Evolutionary conservation across 2,797 vertebrate species (phyloP), one percentile per base, ranked within the genome.

Genomic region (Tympanoctomys barrerae): DNA sequence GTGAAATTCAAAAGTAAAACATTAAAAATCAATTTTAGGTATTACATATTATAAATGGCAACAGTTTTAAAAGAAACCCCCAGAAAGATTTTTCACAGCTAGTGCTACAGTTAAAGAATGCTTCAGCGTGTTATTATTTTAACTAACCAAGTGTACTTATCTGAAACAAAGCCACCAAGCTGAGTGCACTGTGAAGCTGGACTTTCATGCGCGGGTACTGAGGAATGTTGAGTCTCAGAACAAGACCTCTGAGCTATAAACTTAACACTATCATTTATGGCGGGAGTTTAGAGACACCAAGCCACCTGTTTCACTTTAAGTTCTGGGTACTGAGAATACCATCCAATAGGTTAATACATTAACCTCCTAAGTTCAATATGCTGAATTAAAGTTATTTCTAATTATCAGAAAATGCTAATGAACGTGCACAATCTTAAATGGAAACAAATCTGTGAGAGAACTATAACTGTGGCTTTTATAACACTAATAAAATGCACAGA

Each of bases 121-220:
- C 18, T 59, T 80, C 9, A 19, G 42, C 33, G 16, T 77, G 19
- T 21, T 78, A 36, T 62, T 31, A 33, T 59, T 90, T 90, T 75
- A 90, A 70, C 75, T 64, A 83, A 54, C 7, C 7, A 80, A 79
- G 62, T 91, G 79, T 49, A 83, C 12, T 80, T 90, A 86, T 71
- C 79, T 89, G 57, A 90, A 90, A 82, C 0, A 49, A 61, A 42
- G 22, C 31, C 31, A 10, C 31, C 13, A 61, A 49, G 57, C 18
- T 70, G 49, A 24, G 46, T 0, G 24, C 12, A 11, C 5, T 28
- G 39, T 9, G 61, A 22, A 33, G 24, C 36, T 52, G 39, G n/a
- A n/a, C 4, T n/a, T 0, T 3, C 1, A 1, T 0, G 12, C 54
- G 54, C 2, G n/a, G 1, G 2, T 18, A 14, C 28, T 85, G 5